These are phyloP conservation scores for Ciconia maguari DNA, from an alignment of 2,113 vertebrate species.

Conservation along the genomic window DNA sequence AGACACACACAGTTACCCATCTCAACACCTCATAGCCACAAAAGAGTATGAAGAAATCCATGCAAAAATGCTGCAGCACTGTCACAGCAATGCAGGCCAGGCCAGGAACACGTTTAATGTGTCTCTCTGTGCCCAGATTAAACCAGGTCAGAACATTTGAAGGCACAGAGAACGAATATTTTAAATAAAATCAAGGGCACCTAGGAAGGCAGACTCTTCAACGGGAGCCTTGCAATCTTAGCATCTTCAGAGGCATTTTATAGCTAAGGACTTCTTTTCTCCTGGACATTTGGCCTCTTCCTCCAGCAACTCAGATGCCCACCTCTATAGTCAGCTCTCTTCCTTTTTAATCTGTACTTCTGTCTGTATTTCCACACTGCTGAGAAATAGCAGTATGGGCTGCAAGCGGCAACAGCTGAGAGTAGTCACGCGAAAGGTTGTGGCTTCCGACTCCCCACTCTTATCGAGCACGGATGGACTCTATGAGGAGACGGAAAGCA, in stretches of 20 bases:
- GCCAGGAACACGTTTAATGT: not conserved
- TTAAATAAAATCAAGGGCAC: not conserved
- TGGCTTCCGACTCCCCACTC: not conserved
- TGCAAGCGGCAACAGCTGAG: not conserved
- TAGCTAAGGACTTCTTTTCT: not conserved
- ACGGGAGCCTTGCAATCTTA: not conserved
- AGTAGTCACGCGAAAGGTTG: not conserved
- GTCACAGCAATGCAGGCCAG: not conserved
- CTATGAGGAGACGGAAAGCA: not conserved
- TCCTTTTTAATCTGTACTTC: not conserved
- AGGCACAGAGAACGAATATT: not conserved
- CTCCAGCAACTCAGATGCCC: not conserved
- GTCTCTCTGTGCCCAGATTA: not conserved
- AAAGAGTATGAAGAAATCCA: not conserved
- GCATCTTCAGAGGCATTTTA: not conserved
- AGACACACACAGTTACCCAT: not conserved
- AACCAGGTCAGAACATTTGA: not conserved
- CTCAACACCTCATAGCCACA: not conserved
- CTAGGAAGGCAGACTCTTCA: not conserved
- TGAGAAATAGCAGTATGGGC: not conserved
- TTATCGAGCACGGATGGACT: fast-evolving
- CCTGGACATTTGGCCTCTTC: not conserved
- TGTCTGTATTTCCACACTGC: not conserved
- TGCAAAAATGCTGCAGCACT: not conserved
- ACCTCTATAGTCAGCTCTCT: not conserved